Conservation (phyloP, 2,888 invertebrate genomes). For the Nudaria mundana region DNA sequence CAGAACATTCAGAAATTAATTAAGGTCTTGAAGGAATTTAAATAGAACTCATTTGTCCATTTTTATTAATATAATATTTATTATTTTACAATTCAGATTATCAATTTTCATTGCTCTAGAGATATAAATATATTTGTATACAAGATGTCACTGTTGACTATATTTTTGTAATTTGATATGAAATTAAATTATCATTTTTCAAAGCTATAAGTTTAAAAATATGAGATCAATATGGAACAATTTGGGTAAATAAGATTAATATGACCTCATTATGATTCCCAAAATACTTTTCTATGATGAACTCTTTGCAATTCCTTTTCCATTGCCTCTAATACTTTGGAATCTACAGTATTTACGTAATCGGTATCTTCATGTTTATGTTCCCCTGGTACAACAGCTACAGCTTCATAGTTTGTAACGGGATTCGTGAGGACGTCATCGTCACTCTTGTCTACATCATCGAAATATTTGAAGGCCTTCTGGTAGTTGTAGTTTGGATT, state of each 20-base stretch:
- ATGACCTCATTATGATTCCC: constrained; percentile 6
- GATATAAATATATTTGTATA: too few species aligned
- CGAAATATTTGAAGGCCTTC: constrained; percentile 37
- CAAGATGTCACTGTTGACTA: too few species aligned
- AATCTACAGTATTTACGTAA: constrained; percentile 37
- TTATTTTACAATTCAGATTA: too few species aligned
- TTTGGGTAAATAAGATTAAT: not conserved
- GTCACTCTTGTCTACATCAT: constrained; percentile 15
- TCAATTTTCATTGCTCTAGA: too few species aligned
- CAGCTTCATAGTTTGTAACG: constrained; percentile 35
- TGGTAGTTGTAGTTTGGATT: constrained; percentile 69
- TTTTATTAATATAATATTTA: too few species aligned
- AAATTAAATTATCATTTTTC: too few species aligned
- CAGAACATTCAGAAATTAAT: too few species aligned
- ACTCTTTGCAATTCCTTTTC: constrained; percentile 61
- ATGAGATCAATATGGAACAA: constrained; percentile 6
- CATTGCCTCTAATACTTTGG: constrained; percentile 47
- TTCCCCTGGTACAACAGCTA: constrained; percentile 40
- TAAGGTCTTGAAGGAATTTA: too few species aligned
- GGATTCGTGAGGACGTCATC: constrained; percentile 33
- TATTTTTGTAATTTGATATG: too few species aligned
- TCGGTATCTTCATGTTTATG: constrained; percentile 35
- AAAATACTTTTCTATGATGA: constrained; percentile 50
- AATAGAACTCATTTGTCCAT: too few species aligned
- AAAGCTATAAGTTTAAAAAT: too few species aligned